Base-by-base conservation (phyloP, 2,888 invertebrate species). In the Palloptera scutellata region DNA sequence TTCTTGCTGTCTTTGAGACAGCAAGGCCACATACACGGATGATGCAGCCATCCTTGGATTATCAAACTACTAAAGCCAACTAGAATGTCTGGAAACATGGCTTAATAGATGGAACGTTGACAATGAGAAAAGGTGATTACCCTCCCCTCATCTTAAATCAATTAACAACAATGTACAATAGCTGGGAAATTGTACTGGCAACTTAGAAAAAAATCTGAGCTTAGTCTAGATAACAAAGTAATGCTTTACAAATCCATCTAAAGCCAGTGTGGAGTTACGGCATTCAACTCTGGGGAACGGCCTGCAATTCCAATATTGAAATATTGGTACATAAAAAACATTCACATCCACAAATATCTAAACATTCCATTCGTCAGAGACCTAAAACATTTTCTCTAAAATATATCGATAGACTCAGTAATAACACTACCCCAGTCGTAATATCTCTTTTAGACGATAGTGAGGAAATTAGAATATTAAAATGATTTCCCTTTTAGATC, bases 11-110 rank as follows among this genome's bases (percentile, higher is more conserved):
- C n/a, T n/a, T n/a, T n/a, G n/a, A n/a, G n/a, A n/a, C n/a, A n/a
- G n/a, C n/a, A n/a, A n/a, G n/a, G 60, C 60, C 13, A 61, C 54
- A 30, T 61, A 54, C 13, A 61, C 60, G 12, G 61, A 66, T 51
- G 61, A 60, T 42, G 61, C 66, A 4, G 60, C 60, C 20, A 20
- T n/a, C n/a, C n/a, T n/a, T n/a, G n/a, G n/a, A n/a, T n/a, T n/a
- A n/a, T n/a, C n/a, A n/a, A n/a, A n/a, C n/a, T n/a, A n/a, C n/a
- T n/a, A n/a, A n/a, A n/a, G n/a, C n/a, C n/a, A n/a, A n/a, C n/a
- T n/a, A n/a, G n/a, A n/a, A n/a, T n/a, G n/a, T n/a, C n/a, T n/a
- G n/a, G n/a, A n/a, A n/a, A n/a, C n/a, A n/a, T n/a, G n/a, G n/a
- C n/a, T 45, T 12, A 45, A 9, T 45, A 53, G 19, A 53, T 53